phyloP scores from a whole-genome alignment of 2,113 vertebrate genomes.

The Todiramphus chloris region DNA sequence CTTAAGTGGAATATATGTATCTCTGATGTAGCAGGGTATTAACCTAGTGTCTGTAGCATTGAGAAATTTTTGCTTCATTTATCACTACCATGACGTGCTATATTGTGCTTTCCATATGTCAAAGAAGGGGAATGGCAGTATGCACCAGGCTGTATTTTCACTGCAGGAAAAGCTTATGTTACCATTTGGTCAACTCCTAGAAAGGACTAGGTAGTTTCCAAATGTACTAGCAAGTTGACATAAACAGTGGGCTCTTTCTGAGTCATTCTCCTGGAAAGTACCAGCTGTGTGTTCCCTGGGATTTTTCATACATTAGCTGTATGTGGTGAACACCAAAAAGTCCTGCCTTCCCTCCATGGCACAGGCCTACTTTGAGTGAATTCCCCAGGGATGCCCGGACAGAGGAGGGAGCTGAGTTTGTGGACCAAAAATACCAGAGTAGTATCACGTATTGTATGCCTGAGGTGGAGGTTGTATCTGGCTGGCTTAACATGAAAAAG shows the following conservation, averaged over 20 bases:
- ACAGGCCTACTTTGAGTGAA: background rate
- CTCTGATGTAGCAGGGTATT: background rate
- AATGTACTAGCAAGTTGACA: background rate
- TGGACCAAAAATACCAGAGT: background rate
- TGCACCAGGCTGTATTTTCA: background rate
- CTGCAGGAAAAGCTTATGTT: background rate
- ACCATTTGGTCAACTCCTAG: background rate
- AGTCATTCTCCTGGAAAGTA: constrained; percentile 33
- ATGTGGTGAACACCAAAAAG: background rate
- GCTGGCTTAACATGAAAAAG: background rate
- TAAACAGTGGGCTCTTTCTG: background rate
- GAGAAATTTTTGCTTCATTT: background rate
- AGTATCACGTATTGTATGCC: background rate
- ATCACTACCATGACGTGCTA: background rate
- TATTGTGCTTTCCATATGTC: background rate
- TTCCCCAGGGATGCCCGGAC: background rate
- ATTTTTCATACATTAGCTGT: background rate
- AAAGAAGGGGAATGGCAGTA: background rate
- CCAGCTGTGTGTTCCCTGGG: background rate
- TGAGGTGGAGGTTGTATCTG: background rate
- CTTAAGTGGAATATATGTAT: background rate
- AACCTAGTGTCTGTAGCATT: background rate
- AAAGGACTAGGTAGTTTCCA: constrained; percentile 14
- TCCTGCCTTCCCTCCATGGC: background rate
- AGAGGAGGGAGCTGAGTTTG: background rate